Percentiles rank a stretch among this genome's conserved stretches.
These are phyloP conservation scores for Solenopsis invicta DNA, from an alignment of 1,140 invertebrate genomes.

Conservation along the genomic window DNA sequence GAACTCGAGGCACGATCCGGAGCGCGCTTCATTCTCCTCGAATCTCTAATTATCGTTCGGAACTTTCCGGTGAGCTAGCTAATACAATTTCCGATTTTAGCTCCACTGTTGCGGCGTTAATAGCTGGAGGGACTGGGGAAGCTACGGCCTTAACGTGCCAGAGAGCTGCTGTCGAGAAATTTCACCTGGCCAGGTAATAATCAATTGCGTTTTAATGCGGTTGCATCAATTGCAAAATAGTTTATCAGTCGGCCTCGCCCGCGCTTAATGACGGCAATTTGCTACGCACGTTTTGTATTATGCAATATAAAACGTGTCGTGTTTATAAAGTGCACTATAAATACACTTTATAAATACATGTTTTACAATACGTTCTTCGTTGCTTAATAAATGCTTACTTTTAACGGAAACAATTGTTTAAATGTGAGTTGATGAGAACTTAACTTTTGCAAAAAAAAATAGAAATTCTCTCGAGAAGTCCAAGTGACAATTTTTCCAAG, in stretches of 20 bases:
- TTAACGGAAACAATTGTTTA: neutral
- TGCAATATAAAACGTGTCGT: neutral
- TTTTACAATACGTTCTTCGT: too few species aligned
- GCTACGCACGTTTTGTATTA: neutral
- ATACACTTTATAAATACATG: too few species aligned
- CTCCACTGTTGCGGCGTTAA: slow-evolving; percentile 94
- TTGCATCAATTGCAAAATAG: slow-evolving; percentile 27
- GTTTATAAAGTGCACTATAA: neutral
- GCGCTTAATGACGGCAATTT: slow-evolving; percentile 55
- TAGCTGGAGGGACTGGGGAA: slow-evolving; percentile 91
- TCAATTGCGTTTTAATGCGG: slow-evolving; percentile 54
- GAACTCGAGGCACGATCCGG: neutral
- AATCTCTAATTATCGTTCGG: neutral
- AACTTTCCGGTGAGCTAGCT: neutral
- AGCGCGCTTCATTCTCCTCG: neutral
- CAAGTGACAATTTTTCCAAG: neutral
- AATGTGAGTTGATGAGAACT: neutral
- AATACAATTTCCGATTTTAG: slow-evolving; percentile 80
- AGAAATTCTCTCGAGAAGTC: neutral
- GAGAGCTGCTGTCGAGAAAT: slow-evolving; percentile 93
- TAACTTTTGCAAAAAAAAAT: neutral
- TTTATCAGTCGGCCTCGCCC: slow-evolving; percentile 17
- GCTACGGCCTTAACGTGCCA: slow-evolving; percentile 89
- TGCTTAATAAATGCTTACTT: neutral
- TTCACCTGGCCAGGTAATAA: slow-evolving; percentile 87